Percentiles rank a stretch among this genome's conserved stretches.
These are phyloP conservation scores for Mastomys natalensis DNA, from an alignment of 2,113 vertebrate species.

Conservation along the genomic window DNA sequence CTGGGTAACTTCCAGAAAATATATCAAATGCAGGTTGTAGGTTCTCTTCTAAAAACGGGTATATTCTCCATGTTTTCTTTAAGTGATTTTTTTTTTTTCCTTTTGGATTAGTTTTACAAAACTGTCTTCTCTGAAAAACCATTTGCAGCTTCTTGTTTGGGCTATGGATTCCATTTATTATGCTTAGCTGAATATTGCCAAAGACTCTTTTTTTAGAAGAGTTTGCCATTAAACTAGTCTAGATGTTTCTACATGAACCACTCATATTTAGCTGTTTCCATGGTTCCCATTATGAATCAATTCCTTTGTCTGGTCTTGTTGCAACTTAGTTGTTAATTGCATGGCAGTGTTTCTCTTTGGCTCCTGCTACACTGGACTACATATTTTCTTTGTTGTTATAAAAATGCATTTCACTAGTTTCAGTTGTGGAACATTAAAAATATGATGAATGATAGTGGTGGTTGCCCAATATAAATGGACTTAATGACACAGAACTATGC, in stretches of 20 bases:
- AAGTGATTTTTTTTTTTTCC: conserved; percentile 28
- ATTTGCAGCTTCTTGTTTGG: conserved; percentile 30
- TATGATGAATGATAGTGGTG: not conserved
- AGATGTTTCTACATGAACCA: conserved; percentile 32
- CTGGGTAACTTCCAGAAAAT: conserved; percentile 5
- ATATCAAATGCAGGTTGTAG: not conserved
- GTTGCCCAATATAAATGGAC: conserved; percentile 2
- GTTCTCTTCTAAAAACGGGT: conserved; percentile 15
- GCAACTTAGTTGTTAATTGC: conserved; percentile 53
- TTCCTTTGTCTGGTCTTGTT: conserved; percentile 60
- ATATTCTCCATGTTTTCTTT: not conserved
- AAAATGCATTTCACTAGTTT: conserved; percentile 57
- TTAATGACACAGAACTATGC: conserved; percentile 56
- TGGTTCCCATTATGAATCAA: conserved; percentile 61
- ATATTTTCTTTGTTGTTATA: conserved; percentile 55
- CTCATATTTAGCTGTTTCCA: conserved; percentile 55
- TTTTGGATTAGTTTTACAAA: conserved; percentile 29
- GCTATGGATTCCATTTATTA: not conserved
- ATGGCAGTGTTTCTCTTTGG: conserved; percentile 39
- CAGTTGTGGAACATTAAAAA: conserved; percentile 50
- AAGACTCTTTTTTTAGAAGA: not conserved
- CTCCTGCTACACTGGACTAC: conserved; percentile 31
- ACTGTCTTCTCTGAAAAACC: conserved; percentile 35
- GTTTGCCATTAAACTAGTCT: conserved; percentile 52
- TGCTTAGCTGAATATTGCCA: conserved; percentile 43